Conservation (phyloP, 2,113 vertebrate species). For the Cinclus mexicanus region DNA sequence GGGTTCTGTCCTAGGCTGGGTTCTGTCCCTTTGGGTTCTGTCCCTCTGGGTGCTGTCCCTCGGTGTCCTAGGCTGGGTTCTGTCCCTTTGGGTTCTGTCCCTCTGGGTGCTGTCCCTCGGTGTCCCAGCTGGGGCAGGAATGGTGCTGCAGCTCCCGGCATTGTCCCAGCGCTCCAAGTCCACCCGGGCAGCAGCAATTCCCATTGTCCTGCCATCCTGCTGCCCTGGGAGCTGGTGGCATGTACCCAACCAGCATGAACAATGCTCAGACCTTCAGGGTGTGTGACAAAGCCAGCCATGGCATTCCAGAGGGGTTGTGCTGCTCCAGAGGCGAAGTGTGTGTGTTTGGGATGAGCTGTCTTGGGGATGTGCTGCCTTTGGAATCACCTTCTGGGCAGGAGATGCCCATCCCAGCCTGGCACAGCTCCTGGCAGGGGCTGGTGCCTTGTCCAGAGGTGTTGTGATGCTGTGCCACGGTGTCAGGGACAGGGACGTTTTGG, state of each 20-base stretch:
- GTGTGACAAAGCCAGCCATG: accelerated
- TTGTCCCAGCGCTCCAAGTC: accelerated
- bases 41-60: neutral
- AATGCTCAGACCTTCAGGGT: neutral
- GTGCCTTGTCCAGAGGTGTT: neutral
- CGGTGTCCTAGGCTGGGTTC: neutral
- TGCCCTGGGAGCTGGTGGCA: neutral
- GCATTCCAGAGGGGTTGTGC: neutral
- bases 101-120: neutral
- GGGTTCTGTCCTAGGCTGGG: too few relatives aligned
- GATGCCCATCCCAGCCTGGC: neutral
- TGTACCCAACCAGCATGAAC: neutral
- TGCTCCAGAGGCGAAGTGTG: neutral
- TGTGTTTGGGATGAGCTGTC: neutral
- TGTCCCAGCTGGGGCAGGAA: neutral
- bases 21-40: neutral
- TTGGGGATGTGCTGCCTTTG: accelerated
- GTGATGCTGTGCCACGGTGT: neutral
- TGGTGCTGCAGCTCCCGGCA: neutral
- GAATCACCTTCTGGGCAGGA: neutral
- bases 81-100: neutral
- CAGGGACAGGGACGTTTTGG: accelerated
- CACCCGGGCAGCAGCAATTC: neutral
- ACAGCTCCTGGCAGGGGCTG: neutral
- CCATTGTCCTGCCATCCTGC: neutral